Percentiles rank a stretch among this genome's conserved stretches.
Evolutionary conservation across 2,113 vertebrate genomes (phyloP).

Genomic region (Lepus timidus): DNA sequence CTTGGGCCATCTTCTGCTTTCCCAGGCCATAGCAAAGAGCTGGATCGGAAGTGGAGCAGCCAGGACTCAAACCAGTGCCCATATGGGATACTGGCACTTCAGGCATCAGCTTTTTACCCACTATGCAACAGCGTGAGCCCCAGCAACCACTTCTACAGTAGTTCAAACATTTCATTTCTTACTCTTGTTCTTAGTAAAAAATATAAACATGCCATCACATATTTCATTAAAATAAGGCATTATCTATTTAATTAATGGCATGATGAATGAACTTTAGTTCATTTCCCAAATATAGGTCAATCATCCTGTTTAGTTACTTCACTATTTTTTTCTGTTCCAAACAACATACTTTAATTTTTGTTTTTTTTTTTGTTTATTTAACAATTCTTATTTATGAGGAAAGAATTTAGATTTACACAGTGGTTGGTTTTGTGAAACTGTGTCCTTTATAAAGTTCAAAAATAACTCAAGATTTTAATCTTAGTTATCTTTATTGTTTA

Average conservation of each 20-base stretch:
- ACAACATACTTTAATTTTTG: neutral
- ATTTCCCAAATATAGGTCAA: neutral
- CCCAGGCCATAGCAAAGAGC: no score
- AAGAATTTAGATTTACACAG: neutral
- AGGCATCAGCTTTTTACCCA: no score
- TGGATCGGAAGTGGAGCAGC: no score
- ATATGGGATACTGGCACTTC: no score
- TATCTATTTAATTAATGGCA: neutral
- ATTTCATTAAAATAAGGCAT: neutral
- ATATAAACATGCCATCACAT: no score
- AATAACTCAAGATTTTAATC: neutral
- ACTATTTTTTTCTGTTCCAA: neutral
- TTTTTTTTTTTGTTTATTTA: neutral
- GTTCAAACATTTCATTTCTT: neutral
- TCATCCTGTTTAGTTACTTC: neutral
- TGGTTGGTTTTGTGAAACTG: conserved; percentile 28
- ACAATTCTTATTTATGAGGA: conserved; percentile 29
- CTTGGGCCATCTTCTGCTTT: no score
- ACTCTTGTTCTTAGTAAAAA: neutral
- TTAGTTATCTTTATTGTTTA: neutral
- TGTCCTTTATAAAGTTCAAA: neutral
- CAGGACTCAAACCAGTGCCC: no score
- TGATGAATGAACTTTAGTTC: neutral
- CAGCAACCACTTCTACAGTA: neutral
- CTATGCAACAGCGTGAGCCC: no score